phyloP scores from a whole-genome alignment of 2,888 invertebrate species.

The Acanthosepion esculentum region DNA sequence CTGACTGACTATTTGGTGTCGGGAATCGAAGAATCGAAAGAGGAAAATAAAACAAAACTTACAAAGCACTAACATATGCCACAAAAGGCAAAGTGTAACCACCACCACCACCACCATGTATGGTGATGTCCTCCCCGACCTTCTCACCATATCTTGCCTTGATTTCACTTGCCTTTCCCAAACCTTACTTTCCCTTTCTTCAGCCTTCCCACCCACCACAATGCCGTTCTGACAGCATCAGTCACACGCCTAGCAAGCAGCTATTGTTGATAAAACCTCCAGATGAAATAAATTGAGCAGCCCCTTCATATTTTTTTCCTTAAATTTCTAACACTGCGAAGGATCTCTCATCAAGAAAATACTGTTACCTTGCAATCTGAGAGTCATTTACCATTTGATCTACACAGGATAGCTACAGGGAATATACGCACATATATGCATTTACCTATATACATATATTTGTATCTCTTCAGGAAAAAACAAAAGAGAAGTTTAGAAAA shows the following conservation, averaged over 20 bases:
- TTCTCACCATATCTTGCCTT: not conserved
- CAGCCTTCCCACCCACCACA: not conserved
- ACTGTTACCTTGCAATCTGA: not conserved
- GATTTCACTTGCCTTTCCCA: not conserved
- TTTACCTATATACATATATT: not conserved
- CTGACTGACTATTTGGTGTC: not conserved
- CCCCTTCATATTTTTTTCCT: not conserved
- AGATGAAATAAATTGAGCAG: slow-evolving; percentile 8
- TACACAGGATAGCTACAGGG: not conserved
- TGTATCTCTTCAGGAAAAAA: not conserved
- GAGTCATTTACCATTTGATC: not conserved
- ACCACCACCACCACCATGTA: not conserved
- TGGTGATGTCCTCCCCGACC: not conserved
- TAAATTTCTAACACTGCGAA: not conserved
- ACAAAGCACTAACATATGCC: slow-evolving; percentile 3
- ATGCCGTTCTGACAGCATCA: not conserved
- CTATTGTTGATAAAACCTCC: not conserved
- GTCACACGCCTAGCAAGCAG: slow-evolving; percentile 33
- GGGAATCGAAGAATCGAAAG: not conserved
- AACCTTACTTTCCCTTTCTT: not conserved
- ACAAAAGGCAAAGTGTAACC: not conserved
- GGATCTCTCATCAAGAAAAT: not conserved
- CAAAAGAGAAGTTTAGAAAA: not conserved
- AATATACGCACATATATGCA: not conserved
- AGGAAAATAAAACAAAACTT: not conserved